Evolutionary conservation across 2,113 vertebrate species (phyloP), one percentile per base, ranked within the genome.

Genomic region (Mormoops blainvillei): DNA sequence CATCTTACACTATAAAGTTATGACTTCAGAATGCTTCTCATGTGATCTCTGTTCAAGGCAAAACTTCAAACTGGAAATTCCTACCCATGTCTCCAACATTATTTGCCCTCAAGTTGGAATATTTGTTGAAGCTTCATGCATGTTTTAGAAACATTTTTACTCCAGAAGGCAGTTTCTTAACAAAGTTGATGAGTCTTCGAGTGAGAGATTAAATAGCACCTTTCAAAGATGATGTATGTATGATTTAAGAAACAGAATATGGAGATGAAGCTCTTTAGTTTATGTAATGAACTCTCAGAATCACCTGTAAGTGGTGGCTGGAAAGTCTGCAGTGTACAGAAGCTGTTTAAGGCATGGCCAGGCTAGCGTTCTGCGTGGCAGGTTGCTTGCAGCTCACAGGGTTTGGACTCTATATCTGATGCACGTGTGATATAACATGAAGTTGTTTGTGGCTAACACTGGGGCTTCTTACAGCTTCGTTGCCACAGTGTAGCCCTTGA

Each of bases 1-100:
- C 98, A 98, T 98, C 98, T 96, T 96, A 84, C 81, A 84, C 97
- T 98, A 96, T 94, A 98, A 98, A 99, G 98, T 98, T 98, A 98
- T 97, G 98, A 97, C 97, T 98, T 97, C 88, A 98, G 96, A 98
- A 98, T 97, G 97, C 86, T 97, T 97, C 97, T 98, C 92, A 97
- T 94, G 94, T 98, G 98, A 98, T 97, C 96, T 87, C 84, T 91
- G 88, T 96, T 98, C 89, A 97, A 92, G 96, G 94, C 95, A 97
- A 97, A 96, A 97, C 96, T 97, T 97, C 96, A 5, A 97, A 95
- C 97, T 98, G 96, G 95, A 97, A 97, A 76, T 97, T 96, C 93
- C 95, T 96, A 76, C 81, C 96, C 93, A 87, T 71, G 89, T 95
- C 97, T 70, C 97, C 96, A 96, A 97, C 50, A 56, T 68, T 94